These are phyloP conservation scores for Pygoscelis adeliae DNA, from an alignment of 2,113 vertebrate genomes.

Conservation along the genomic window DNA sequence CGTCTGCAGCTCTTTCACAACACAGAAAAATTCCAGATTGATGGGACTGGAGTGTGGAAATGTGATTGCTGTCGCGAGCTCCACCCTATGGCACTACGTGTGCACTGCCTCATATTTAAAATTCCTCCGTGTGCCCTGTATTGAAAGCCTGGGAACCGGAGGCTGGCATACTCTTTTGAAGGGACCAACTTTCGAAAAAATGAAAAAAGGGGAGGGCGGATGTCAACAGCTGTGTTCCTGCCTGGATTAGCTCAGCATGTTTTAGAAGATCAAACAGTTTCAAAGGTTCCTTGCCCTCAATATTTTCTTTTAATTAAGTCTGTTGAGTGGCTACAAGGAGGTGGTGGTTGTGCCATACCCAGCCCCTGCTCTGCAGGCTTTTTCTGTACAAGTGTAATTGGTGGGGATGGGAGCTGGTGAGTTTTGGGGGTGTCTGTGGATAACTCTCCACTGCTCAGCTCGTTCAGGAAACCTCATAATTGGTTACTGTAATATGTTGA, in stretches of 20 bases:
- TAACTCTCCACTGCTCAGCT: neutral
- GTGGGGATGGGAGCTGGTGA: neutral
- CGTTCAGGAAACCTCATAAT: neutral
- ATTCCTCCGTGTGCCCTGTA: neutral
- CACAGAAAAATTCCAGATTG: neutral
- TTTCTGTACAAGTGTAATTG: neutral
- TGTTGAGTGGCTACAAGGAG: neutral
- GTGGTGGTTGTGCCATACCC: neutral
- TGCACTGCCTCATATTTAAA: neutral
- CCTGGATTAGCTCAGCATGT: neutral
- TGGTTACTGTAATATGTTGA: neutral
- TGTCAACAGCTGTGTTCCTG: neutral
- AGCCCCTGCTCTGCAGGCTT: neutral
- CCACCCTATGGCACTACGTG: neutral
- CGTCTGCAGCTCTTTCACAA: neutral
- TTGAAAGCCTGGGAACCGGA: neutral
- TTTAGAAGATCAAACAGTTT: neutral
- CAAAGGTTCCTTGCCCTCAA: neutral
- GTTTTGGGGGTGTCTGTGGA: neutral
- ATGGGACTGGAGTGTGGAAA: accelerated
- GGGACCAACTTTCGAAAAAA: neutral
- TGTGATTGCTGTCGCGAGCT: neutral
- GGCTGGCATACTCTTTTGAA: neutral
- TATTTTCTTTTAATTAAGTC: neutral
- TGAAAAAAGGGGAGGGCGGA: accelerated